Base-by-base conservation (phyloP, 2,797 vertebrate genomes). In the Poeciliopsis gracilis region DNA sequence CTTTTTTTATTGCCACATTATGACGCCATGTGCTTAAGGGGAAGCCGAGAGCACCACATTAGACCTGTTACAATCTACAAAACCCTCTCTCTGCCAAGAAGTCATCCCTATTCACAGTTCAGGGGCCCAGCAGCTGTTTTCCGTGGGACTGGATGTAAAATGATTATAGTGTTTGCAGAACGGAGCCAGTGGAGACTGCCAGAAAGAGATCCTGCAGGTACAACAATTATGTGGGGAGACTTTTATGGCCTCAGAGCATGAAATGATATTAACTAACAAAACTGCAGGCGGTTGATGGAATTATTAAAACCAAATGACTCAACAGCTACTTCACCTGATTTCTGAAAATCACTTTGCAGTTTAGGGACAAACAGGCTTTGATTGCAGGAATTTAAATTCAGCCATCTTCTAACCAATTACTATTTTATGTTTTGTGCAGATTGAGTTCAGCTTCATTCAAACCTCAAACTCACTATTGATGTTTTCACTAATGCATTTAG, bases 41-140 rank as follows among this genome's bases (percentile, higher is more conserved):
- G 33, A 57, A 80, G 72, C 86, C 73, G 55, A 41, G 18, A 87
- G 84, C 72, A 25, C 75, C 75, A 36, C 55, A 63, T 86, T 86
- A 82, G 82, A 81, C 79, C 77, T 75, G 81, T 83, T 89, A 72
- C 77, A 74, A 87, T 84, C 77, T 67, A 53, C 77, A 78, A 49
- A 87, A 72, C 63, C 83, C 84, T 79, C 81, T 85, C 87, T 73
- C 77, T 82, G 63, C 73, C 86, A 79, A 55, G 36, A 83, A 76
- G 76, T 82, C 38, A 47, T 79, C 75, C 20, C 75, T 63, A 38
- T 74, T 83, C 82, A 76, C 80, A 46, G 23, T 79, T 72, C 57
- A 75, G 53, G 77, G 72, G 72, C 83, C 85, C 69, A 9, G 79
- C 33, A 51, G 88, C 77, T 72, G 78, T 71, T 84, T 84, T 59